phyloP scores from a whole-genome alignment of 2,797 vertebrate species.

The Allobates femoralis region DNA sequence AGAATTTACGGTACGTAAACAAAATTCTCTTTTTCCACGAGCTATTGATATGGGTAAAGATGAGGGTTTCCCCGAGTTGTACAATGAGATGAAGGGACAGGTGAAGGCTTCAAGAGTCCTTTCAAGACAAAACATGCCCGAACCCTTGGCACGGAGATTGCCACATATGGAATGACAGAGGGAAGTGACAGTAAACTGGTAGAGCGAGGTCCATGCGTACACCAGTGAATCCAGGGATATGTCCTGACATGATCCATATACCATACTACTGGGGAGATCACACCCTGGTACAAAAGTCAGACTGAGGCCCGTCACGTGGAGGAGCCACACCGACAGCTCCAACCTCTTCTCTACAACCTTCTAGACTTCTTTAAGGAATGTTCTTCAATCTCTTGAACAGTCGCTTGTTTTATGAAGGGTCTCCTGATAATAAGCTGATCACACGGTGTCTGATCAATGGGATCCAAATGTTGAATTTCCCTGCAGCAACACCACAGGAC shows the following conservation, averaged over 20 bases:
- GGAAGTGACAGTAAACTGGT: slow-evolving; percentile 28
- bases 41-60: background rate
- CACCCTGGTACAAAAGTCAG: background rate
- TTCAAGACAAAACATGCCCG: slow-evolving; percentile 18
- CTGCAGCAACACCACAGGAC: background rate
- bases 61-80: background rate
- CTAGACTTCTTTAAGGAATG: no score
- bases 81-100: background rate
- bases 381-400: no score
- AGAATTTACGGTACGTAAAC: no score
- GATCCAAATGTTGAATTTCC: background rate
- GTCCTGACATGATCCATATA: slow-evolving; percentile 5
- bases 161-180: background rate
- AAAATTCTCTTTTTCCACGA: background rate
- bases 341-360: no score
- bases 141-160: background rate
- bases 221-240: background rate
- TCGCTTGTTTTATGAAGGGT: no score
- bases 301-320: background rate
- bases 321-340: background rate
- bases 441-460: background rate
- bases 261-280: background rate
- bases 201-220: slow-evolving; percentile 4
- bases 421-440: background rate
- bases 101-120: background rate